These are phyloP conservation scores for Myanophis thanlyinensis DNA, from an alignment of 2,113 vertebrate genomes.

Conservation along the genomic window DNA sequence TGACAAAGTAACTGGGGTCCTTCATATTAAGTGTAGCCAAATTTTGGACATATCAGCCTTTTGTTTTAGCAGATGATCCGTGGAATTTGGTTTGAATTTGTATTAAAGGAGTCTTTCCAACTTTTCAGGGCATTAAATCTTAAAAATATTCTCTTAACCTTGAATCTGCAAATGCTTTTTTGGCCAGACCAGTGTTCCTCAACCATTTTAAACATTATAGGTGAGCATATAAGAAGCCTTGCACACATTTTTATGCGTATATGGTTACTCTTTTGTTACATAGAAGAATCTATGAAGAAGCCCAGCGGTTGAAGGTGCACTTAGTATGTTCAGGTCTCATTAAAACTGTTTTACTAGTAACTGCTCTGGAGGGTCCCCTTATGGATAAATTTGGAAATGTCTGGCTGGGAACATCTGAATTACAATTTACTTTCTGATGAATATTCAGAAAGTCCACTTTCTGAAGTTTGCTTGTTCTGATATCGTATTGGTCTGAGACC, in stretches of 20 bases:
- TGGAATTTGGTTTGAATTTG: neutral
- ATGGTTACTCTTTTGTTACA: neutral
- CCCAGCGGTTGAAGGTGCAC: neutral
- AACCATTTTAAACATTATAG: neutral
- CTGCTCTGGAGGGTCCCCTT: neutral
- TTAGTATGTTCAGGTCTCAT: neutral
- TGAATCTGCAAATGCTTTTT: neutral
- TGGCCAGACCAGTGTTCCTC: neutral
- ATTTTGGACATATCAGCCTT: neutral
- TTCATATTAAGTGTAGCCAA: neutral
- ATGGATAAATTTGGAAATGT: neutral
- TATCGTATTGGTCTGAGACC: neutral
- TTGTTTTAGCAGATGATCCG: neutral
- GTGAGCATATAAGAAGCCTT: neutral
- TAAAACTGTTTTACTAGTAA: neutral
- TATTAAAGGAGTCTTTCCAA: neutral
- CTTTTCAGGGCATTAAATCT: neutral
- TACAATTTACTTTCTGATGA: neutral
- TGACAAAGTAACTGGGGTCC: neutral
- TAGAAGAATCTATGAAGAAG: neutral
- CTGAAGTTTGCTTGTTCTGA: neutral
- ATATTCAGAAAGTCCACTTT: no score
- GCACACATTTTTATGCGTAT: neutral
- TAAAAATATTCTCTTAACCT: neutral
- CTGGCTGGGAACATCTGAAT: neutral